Evolutionary conservation across 64 coral and sea anemone species (phyloP), one percentile per base, ranked within the genome.

Genomic region (Stichodactyla mertensii): DNA sequence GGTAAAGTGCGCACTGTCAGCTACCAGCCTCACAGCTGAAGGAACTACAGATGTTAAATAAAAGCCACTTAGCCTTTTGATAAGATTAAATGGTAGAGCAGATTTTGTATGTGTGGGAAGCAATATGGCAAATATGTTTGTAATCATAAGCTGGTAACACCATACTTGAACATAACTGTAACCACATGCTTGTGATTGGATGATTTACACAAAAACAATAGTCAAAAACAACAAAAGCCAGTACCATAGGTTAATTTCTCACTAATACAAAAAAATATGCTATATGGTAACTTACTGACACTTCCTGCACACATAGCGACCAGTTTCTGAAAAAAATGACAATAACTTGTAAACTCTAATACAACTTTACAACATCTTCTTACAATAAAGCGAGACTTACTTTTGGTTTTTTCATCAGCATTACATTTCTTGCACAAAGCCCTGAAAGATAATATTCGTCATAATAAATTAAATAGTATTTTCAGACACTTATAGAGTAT

Each of bases 341-440:
- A 77, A 85, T 13, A 74, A 11, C 27, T 74, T 74, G 7, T 74
- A 31, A 74, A 23, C 27, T 27, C 7, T 31, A 8, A 4, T 4
- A 2, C 23, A 23, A 74, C 12, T 13, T 10, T 9, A 26, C 23
- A 23, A 82, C 18, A n/a, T 57, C 2, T 61, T 61, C 19, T n/a
- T 5, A 66, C 19, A 64, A 79, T 26, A 55, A 55, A 11, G 52
- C 54, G 64, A 14, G 5, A 24, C 93, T 91, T 92, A 99, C 97
- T 94, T 77, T 99, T 99, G 1, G 93, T 95, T 77, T 99, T 99
- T 64, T 99, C 97, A 77, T 99, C 97, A 20, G 97, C 97, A 86
- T 99, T 99, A 54, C 97, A 99, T 66, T 99, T 95, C 82, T 99
- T 99, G 64, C 97, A 99, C 23, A 99, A 92, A 10, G 97, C 97